Percentiles rank a stretch among this genome's conserved stretches.
phyloP scores from a whole-genome alignment of 2,888 invertebrate species.

The Agrochola litura region DNA sequence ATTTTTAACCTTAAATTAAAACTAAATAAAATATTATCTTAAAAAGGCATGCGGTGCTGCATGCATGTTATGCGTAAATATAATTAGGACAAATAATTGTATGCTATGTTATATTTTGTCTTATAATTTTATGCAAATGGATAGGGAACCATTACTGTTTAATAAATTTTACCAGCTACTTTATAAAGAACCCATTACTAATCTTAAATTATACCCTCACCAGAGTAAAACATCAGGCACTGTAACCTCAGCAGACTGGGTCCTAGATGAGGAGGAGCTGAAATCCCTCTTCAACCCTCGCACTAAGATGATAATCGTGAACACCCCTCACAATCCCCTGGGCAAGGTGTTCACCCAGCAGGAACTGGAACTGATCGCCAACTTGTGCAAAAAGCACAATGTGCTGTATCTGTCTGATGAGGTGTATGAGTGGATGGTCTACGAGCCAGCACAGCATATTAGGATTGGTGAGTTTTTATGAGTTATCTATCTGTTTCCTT shows the following conservation, averaged over 20 bases:
- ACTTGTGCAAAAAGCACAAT: constrained; percentile 97
- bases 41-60: too few relatives aligned
- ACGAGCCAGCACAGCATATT: constrained; percentile 95
- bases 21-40: too few relatives aligned
- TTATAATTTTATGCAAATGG: too few relatives aligned
- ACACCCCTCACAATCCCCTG: constrained; percentile 99
- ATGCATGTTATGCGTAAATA: too few relatives aligned
- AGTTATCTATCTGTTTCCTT: background rate
- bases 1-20: too few relatives aligned
- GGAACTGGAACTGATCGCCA: constrained; percentile 95
- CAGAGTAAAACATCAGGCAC: constrained; percentile 78
- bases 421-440: constrained; percentile 99
- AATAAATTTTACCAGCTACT: too few relatives aligned
- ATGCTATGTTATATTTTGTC: too few relatives aligned
- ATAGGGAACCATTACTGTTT: too few relatives aligned
- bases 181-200: too few relatives aligned
- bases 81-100: too few relatives aligned
- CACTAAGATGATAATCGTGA: constrained; percentile 98
- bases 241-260: constrained; percentile 96
- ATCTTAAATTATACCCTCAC: background rate
- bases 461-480: constrained; percentile 94
- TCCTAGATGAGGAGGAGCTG: constrained; percentile 95
- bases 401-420: constrained; percentile 98
- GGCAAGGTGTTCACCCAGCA: constrained; percentile 95
- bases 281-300: constrained; percentile 94